Evolutionary conservation across 30 jellyfish, hydroid and myxozoan species (phyloP).

Genomic region (Chrysaora quinquecirrha): DNA sequence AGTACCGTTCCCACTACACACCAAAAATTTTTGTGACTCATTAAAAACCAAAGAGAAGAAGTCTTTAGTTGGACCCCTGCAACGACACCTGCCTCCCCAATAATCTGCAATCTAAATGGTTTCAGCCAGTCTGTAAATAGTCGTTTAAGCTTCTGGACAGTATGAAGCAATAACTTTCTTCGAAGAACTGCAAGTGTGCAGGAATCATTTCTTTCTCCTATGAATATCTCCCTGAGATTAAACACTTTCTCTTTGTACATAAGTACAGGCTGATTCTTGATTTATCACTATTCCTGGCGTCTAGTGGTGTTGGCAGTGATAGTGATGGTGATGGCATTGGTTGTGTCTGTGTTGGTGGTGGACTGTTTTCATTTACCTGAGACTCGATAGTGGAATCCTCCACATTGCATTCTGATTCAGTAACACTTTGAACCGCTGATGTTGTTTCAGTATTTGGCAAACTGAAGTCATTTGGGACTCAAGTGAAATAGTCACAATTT

Average conservation of each 20-base stretch:
- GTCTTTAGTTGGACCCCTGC: slow-evolving; percentile 20
- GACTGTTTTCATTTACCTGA: background rate
- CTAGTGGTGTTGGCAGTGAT: background rate
- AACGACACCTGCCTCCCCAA: slow-evolving; percentile 14
- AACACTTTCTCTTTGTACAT: background rate
- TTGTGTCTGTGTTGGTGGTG: background rate
- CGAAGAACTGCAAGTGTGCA: background rate
- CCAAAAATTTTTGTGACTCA: background rate
- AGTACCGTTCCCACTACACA: background rate
- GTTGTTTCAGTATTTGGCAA: background rate
- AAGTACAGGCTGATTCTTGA: background rate
- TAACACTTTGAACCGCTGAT: background rate
- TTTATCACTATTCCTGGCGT: background rate
- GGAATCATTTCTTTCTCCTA: background rate
- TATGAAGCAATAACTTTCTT: slow-evolving; percentile 8
- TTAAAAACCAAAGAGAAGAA: slow-evolving; percentile 14
- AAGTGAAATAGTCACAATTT: background rate
- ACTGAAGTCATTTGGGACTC: background rate
- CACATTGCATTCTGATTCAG: background rate
- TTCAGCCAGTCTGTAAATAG: slow-evolving; percentile 4
- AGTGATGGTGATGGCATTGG: background rate
- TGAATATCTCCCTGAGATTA: background rate
- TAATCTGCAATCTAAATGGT: background rate
- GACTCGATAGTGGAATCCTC: background rate
- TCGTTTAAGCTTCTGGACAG: slow-evolving; percentile 1